phyloP scores from a whole-genome alignment of 2,113 vertebrate genomes.

The Crotophaga sulcirostris region DNA sequence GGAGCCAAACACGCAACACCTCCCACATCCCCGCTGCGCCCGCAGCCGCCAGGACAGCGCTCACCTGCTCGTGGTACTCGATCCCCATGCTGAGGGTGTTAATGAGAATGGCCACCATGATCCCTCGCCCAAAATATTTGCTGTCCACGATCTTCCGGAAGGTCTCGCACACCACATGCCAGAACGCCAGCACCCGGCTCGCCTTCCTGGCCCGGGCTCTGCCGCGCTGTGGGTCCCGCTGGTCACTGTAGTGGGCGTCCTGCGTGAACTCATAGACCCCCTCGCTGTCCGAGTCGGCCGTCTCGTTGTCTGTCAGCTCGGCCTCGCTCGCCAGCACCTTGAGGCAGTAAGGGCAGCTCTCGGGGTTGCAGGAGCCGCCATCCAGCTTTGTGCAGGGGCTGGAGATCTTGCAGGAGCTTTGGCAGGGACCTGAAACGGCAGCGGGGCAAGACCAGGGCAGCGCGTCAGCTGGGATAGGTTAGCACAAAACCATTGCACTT shows the following conservation, averaged over 20 bases:
- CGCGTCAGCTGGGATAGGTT: rapidly evolving
- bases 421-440: conserved; percentile 77
- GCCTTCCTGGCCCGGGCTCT: conserved; percentile 64
- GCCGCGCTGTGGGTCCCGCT: conserved; percentile 77
- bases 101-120: conserved; percentile 99
- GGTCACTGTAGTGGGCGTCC: conserved; percentile 86
- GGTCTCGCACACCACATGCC: conserved; percentile 91
- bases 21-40: rapidly evolving
- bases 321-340: conserved; percentile 76
- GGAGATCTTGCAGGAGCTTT: conserved; percentile 84
- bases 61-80: conserved; percentile 96
- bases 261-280: conserved; percentile 92
- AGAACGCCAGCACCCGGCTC: conserved; percentile 80
- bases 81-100: conserved; percentile 99
- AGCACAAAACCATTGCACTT: not conserved
- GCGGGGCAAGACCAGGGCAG: not conserved
- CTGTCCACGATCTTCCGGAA: conserved; percentile 97
- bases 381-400: conserved; percentile 87
- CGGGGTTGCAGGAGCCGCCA: conserved; percentile 78
- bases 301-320: conserved; percentile 81
- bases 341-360: conserved; percentile 91
- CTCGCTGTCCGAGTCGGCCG: conserved; percentile 88
- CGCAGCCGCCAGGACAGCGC: not conserved
- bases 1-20: rapidly evolving
- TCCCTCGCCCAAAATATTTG: conserved; percentile 96